Base-by-base conservation (phyloP, 2,797 vertebrate genomes). In the Lacerta viridis region DNA sequence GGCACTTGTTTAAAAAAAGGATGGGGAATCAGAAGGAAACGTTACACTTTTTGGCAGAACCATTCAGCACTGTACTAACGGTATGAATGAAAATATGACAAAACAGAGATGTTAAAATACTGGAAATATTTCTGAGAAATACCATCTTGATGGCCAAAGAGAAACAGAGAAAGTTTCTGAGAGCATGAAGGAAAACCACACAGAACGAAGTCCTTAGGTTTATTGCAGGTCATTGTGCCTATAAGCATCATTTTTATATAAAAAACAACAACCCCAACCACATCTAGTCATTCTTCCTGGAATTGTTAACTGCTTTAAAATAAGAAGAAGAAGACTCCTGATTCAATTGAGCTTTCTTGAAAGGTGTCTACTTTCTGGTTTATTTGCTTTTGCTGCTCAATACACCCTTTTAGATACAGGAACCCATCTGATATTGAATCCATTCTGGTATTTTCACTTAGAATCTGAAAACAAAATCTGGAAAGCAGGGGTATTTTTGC, bases 221-320 rank as follows among this genome's bases (percentile, higher is more conserved):
- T 90, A 88, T 39, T 92, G 17, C n/a, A 88, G 83, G 76, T 89
- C 91, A 92, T 25, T 90, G 43, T 77, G 50, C 77, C 23, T 41
- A 91, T 78, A 74, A 92, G 85, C 33, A 80, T 18, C 61, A 79
- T 23, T 13, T 15, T 55, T 15, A 55, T 15, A 55, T 55, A 55
- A 59, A 71, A 77, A 87, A 87, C 91, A 87, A 91, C 88, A 95
- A 64, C 36, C 41, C 43, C 17, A 92, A 69, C 88, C 87, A 88
- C 91, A 90, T 91, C 91, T 76, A 89, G 6, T 80, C 41, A 33
- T 36, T 91, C 92, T 94, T 83, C 91, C 78, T 90, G 25, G 46
- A 1, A 0, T 87, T 84, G 78, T 81, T 87, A 94, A 83, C 18
- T 83, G 6, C 50, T 89, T 84, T 75, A 25, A 64, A 23, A 64